Evolutionary conservation across 2,797 vertebrate genomes (phyloP).

Genomic region (Ptychadena robeensis): DNA sequence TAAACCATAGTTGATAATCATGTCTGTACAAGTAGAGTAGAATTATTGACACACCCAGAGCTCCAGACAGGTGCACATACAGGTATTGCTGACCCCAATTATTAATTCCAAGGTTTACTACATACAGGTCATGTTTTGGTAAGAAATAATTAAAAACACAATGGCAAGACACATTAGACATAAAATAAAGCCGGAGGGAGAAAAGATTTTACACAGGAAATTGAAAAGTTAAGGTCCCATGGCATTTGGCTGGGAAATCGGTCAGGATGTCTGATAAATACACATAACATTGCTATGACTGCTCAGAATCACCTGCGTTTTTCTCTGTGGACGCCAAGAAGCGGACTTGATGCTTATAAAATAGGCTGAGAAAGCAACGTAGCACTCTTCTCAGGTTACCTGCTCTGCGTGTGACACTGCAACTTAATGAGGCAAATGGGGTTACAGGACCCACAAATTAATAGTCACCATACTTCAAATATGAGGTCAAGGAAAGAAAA

Average conservation of each 20-base stretch:
- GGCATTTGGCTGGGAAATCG: conserved; percentile 8
- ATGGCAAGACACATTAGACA: conserved; percentile 14
- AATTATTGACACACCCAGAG: not conserved
- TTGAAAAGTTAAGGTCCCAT: conserved; percentile 37
- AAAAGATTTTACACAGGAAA: conserved; percentile 50
- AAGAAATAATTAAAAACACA: conserved; percentile 45
- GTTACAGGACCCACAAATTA: not conserved
- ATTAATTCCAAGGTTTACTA: conserved; percentile 1
- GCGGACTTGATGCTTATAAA: conserved; percentile 1
- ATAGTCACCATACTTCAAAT: not conserved
- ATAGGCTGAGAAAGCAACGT: not conserved
- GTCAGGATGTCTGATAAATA: conserved; percentile 40
- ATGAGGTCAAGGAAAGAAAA: not conserved
- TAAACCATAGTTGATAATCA: no score
- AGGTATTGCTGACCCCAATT: conserved; percentile 31
- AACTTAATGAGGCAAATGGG: not conserved
- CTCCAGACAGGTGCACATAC: conserved; percentile 11
- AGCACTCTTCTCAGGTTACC: conserved; percentile 13
- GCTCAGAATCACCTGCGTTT: conserved; percentile 35
- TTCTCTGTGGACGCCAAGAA: conserved; percentile 18
- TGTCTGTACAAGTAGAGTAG: no score
- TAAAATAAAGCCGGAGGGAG: not conserved
- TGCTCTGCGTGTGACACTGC: not conserved
- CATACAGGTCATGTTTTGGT: conserved; percentile 11
- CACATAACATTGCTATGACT: conserved; percentile 34